Conservation (phyloP, 2,888 invertebrate genomes). For the Pyrocoelia pectoralis region DNA sequence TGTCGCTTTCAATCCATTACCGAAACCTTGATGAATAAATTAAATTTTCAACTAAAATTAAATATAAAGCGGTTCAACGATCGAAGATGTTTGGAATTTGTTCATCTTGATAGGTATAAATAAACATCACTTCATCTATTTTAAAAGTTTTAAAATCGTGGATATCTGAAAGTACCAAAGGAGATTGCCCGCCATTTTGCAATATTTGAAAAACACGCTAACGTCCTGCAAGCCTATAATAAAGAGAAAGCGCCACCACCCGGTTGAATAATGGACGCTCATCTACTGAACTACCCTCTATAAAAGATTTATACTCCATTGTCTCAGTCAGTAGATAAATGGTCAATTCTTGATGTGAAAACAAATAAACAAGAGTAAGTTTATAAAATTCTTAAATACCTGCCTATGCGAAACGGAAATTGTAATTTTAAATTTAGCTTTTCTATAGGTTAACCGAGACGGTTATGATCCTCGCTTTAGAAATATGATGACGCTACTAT, state of each 20-base stretch:
- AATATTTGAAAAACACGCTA: too few relatives aligned
- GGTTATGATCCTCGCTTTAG: not conserved
- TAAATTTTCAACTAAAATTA: slow-evolving; percentile 14
- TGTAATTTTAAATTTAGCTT: not conserved
- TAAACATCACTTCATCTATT: slow-evolving; percentile 12
- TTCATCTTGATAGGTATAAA: slow-evolving; percentile 19
- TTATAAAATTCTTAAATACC: slow-evolving; percentile 2
- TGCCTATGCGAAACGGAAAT: not conserved
- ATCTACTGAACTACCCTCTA: not conserved
- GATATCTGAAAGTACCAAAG: too few relatives aligned
- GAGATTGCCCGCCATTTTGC: too few relatives aligned
- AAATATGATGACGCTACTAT: not conserved
- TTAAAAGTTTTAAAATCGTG: slow-evolving; percentile 6
- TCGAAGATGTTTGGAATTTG: slow-evolving; percentile 19
- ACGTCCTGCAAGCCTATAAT: too few relatives aligned
- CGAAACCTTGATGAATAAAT: not conserved
- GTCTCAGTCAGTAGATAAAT: not conserved
- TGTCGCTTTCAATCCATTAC: not conserved
- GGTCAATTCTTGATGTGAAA: not conserved
- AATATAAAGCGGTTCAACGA: slow-evolving; percentile 14
- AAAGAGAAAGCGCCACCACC: slow-evolving; percentile 2
- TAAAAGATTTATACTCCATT: slow-evolving; percentile 2
- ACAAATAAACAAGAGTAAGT: too few relatives aligned
- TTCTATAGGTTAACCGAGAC: slow-evolving; percentile 6
- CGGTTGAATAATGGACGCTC: slow-evolving; percentile 7